A percentile compares a stretch with the other conserved stretches of the same genome.
Evolutionary conservation across 2,888 invertebrate genomes (phyloP).

Genomic region (Watsonalla cultraria): DNA sequence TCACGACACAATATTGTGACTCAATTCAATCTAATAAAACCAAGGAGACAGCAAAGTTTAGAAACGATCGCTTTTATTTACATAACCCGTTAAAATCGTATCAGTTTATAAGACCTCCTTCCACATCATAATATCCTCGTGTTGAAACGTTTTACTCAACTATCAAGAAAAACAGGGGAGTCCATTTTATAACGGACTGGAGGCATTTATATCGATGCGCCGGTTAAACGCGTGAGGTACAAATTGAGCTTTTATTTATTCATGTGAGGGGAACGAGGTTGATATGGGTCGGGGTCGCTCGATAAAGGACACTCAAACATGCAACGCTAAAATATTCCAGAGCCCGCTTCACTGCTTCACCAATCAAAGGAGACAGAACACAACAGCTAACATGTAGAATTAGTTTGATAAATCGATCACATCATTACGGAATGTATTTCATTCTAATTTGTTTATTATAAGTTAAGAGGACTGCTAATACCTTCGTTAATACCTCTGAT

Average conservation of each 20-base stretch:
- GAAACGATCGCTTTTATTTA: conserved; percentile 38
- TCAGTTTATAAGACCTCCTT: conserved; percentile 32
- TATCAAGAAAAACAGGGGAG: conserved; percentile 36
- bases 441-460: no score
- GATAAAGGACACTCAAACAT: conserved; percentile 63
- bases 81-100: conserved; percentile 42
- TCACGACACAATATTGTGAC: conserved; percentile 4
- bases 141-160: conserved; percentile 25
- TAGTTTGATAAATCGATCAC: neutral
- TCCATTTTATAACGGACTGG: conserved; percentile 51
- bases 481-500: no score
- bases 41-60: conserved; percentile 33
- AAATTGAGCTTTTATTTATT: conserved; percentile 77
- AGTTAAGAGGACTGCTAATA: no score
- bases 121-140: conserved; percentile 12
- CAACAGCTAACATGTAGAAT: conserved; percentile 2
- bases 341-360: conserved; percentile 41
- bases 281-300: conserved; percentile 72
- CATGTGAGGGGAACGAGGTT: conserved; percentile 67
- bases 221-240: conserved; percentile 64
- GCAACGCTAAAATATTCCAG: conserved; percentile 49
- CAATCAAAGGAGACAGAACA: conserved; percentile 20
- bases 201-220: conserved; percentile 54
- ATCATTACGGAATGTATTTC: neutral
- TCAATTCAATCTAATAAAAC: conserved; percentile 17